phyloP scores from a whole-genome alignment of 2,888 invertebrate genomes.

The Molanna angustata region DNA sequence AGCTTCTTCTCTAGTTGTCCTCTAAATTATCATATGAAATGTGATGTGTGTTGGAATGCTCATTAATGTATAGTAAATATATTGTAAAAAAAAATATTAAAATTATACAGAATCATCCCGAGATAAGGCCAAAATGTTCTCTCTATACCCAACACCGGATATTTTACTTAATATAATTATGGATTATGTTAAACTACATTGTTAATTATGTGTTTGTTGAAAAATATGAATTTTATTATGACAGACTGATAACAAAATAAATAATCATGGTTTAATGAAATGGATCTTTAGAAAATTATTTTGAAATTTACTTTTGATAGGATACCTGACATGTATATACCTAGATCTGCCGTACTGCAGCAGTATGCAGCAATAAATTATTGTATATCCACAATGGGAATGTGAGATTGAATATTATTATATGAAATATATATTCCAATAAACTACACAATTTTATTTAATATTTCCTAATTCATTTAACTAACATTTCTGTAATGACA shows the following conservation, averaged over 20 bases:
- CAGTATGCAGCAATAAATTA: slow-evolving; percentile 23
- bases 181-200: slow-evolving; percentile 13
- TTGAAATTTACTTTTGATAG: slow-evolving; percentile 32
- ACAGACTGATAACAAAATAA: slow-evolving; percentile 29
- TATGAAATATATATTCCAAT: slow-evolving; percentile 31
- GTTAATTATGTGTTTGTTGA: slow-evolving; percentile 25
- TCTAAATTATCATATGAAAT: too few relatives aligned
- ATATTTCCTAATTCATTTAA: background rate
- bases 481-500: too few relatives aligned
- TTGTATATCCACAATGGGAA: slow-evolving; percentile 23
- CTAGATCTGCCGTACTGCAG: slow-evolving; percentile 25
- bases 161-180: too few relatives aligned
- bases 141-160: too few relatives aligned
- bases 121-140: too few relatives aligned
- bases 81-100: too few relatives aligned
- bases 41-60: too few relatives aligned
- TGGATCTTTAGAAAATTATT: slow-evolving; percentile 20
- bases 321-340: slow-evolving; percentile 29
- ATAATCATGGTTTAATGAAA: slow-evolving; percentile 19
- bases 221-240: slow-evolving; percentile 29
- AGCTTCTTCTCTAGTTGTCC: background rate
- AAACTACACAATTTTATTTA: slow-evolving; percentile 1
- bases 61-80: too few relatives aligned
- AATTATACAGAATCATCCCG: too few relatives aligned
- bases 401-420: slow-evolving; percentile 29